These are phyloP conservation scores for Nebria salina DNA, from an alignment of 2,888 invertebrate species.

Conservation along the genomic window DNA sequence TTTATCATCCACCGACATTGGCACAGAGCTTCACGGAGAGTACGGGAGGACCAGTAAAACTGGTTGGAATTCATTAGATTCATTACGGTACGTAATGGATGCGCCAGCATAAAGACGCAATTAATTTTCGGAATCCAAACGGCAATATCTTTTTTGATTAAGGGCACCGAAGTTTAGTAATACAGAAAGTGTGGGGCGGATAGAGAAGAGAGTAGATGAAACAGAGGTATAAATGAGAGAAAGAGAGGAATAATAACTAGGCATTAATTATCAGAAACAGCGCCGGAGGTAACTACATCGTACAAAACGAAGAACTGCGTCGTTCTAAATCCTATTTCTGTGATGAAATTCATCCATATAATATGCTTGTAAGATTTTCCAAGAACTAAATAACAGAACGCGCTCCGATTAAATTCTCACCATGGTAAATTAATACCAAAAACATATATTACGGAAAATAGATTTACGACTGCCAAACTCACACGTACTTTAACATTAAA, in stretches of 20 bases:
- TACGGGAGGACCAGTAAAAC: neutral
- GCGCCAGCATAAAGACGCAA: constrained; percentile 41
- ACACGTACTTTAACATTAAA: neutral
- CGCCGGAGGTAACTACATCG: constrained; percentile 2
- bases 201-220: neutral
- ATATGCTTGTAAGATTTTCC: neutral
- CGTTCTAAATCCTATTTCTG: neutral
- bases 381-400: neutral
- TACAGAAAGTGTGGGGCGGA: neutral
- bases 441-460: neutral
- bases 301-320: neutral
- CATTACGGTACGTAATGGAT: constrained; percentile 41
- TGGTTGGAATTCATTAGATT: constrained; percentile 41
- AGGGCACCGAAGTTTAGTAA: constrained; percentile 36
- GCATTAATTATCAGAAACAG: constrained; percentile 35
- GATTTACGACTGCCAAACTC: neutral
- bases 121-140: constrained; percentile 44
- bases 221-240: constrained; percentile 11
- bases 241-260: constrained; percentile 39
- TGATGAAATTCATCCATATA: neutral
- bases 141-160: constrained; percentile 45
- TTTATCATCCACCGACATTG: constrained; percentile 16
- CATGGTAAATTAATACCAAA: neutral
- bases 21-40: neutral
- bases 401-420: neutral